phyloP scores from a whole-genome alignment of 1,140 invertebrate genomes.

The Liolophura sinensis region DNA sequence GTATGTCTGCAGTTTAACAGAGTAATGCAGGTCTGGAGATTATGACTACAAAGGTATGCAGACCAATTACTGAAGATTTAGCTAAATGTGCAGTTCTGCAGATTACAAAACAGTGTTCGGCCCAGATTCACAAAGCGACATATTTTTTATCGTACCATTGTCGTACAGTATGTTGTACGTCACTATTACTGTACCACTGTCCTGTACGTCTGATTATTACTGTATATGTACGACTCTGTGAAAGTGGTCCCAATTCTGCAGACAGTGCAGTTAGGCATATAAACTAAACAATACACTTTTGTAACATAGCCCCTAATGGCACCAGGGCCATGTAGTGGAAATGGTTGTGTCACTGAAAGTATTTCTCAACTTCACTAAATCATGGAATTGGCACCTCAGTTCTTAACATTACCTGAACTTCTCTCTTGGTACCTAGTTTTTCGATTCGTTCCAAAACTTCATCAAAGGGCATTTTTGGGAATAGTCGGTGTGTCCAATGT shows the following conservation, averaged over 20 bases:
- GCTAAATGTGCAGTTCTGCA: not conserved
- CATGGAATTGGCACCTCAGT: no score
- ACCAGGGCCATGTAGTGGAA: no score
- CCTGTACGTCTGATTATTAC: no score
- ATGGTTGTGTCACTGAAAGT: not conserved
- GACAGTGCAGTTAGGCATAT: no score
- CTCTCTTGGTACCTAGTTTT: conserved; percentile 67
- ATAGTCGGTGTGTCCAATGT: conserved; percentile 90
- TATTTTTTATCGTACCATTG: no score
- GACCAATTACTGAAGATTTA: not conserved
- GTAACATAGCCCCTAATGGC: no score
- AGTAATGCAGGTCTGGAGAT: not conserved
- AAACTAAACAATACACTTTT: no score
- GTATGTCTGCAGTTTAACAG: conserved; percentile 42
- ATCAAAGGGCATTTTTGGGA: conserved; percentile 84
- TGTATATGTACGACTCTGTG: no score
- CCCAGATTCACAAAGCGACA: not conserved
- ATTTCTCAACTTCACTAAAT: not conserved
- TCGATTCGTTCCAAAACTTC: conserved; percentile 83
- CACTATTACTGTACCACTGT: no score
- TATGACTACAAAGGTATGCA: not conserved
- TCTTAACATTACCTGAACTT: conserved; percentile 47
- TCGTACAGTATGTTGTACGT: no score
- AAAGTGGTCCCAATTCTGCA: no score
- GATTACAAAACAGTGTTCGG: not conserved